These are phyloP conservation scores for Oreamnos americanus DNA, from an alignment of 2,113 vertebrate species.

Conservation along the genomic window DNA sequence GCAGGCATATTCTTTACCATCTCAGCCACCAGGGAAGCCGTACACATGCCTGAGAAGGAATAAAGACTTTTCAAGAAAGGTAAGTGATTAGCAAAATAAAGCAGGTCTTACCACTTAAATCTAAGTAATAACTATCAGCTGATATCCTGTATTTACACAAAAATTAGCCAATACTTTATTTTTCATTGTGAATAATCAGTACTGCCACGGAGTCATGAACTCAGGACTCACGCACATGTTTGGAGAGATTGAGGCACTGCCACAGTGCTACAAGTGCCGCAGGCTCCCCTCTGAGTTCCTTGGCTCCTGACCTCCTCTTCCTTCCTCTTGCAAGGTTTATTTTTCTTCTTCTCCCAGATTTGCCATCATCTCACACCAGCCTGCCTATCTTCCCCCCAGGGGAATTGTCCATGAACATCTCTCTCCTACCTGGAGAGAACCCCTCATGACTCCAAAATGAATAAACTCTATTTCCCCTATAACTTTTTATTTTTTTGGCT, in stretches of 20 bases:
- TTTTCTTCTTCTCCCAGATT: not conserved
- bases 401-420: not conserved
- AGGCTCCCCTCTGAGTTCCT: not conserved
- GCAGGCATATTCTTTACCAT: not conserved
- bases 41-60: not conserved
- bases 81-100: not conserved
- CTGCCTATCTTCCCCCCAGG: not conserved
- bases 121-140: not conserved
- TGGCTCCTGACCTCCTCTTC: not conserved
- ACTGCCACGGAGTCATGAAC: not conserved
- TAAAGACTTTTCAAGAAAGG: not conserved
- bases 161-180: not conserved
- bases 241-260: not conserved
- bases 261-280: fast-evolving
- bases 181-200: not conserved
- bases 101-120: not conserved
- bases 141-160: not conserved
- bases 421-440: not conserved
- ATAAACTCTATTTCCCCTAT: not conserved
- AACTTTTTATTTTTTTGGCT: not conserved
- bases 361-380: not conserved
- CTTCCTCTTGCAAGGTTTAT: not conserved
- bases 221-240: not conserved
- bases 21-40: not conserved
- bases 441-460: not conserved